Conservation (phyloP, 2,113 vertebrate genomes). For the Oryzias javanicus region DNA sequence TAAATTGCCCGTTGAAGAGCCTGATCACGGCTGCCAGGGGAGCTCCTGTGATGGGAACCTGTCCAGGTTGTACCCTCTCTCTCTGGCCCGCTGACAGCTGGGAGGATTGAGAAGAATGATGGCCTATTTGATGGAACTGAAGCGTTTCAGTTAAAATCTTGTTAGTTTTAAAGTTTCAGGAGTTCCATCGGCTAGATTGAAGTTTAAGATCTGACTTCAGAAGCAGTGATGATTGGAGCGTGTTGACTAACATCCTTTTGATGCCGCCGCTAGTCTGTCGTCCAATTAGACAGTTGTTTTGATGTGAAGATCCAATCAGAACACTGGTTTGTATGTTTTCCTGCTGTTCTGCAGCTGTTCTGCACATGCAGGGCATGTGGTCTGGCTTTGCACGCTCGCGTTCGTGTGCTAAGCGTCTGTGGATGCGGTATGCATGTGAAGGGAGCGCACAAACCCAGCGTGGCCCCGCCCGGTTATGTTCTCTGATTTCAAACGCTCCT, state of each 20-base stretch:
- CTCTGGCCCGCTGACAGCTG: too few species aligned
- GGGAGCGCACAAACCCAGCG: constrained; percentile 8
- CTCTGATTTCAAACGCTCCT: constrained; percentile 17
- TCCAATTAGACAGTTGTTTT: constrained; percentile 44
- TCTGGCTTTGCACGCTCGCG: constrained; percentile 33
- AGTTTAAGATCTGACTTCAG: too few species aligned
- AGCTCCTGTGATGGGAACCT: too few species aligned
- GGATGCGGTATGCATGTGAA: neutral
- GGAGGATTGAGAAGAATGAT: too few species aligned
- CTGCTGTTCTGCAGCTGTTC: constrained; percentile 55
- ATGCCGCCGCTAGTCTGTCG: constrained; percentile 15
- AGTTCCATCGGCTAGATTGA: too few species aligned
- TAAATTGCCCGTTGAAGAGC: too few species aligned
- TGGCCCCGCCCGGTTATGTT: constrained; percentile 29
- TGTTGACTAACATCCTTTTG: constrained; percentile 24
- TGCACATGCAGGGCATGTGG: constrained; percentile 69
- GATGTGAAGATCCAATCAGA: constrained; percentile 21
- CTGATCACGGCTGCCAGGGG: too few species aligned
- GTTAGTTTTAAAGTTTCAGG: too few species aligned
- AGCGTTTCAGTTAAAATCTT: too few species aligned
- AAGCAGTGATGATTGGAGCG: neutral
- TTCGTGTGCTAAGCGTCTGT: constrained; percentile 3
- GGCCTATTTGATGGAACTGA: too few species aligned
- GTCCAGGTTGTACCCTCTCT: too few species aligned
- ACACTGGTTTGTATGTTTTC: constrained; percentile 35